A percentile compares a stretch with the other conserved stretches of the same genome.
Conservation (phyloP, 2,797 vertebrate genomes). For the Chrosomus eos region DNA sequence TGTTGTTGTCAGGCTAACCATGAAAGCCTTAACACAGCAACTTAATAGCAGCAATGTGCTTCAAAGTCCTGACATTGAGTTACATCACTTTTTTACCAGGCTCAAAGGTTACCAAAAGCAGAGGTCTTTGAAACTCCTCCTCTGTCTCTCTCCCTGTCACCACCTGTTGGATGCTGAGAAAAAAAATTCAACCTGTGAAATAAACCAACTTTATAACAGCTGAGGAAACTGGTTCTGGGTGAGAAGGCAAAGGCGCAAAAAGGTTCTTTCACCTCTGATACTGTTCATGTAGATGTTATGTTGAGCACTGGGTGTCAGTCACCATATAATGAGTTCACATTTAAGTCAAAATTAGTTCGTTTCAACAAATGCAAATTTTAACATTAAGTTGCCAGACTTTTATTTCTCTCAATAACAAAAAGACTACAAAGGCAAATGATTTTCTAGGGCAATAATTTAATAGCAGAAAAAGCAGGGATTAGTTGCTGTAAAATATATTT, state of each 20-base stretch:
- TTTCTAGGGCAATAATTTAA: background rate
- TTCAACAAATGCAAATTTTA: background rate
- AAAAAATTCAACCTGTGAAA: background rate
- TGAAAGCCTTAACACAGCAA: background rate
- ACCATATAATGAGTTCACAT: background rate
- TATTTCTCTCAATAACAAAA: background rate
- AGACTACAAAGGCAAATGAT: background rate
- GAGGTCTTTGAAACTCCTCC: conserved; percentile 36
- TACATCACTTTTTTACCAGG: conserved; percentile 49
- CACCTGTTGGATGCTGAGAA: background rate
- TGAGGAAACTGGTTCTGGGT: conserved; percentile 2
- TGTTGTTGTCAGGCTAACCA: background rate
- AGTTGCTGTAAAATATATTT: background rate
- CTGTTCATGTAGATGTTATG: background rate
- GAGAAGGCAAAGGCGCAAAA: conserved; percentile 15
- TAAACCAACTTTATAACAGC: conserved; percentile 16
- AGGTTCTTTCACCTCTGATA: background rate
- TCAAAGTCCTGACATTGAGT: background rate
- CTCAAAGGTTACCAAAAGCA: conserved; percentile 56
- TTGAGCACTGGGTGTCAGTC: background rate
- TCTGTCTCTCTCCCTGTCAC: background rate
- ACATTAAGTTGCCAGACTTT: background rate
- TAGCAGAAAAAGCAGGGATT: background rate
- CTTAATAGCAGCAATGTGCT: background rate
- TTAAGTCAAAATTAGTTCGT: background rate